Conservation (phyloP, 2,888 invertebrate species). For the Ennomos fuscantarius region DNA sequence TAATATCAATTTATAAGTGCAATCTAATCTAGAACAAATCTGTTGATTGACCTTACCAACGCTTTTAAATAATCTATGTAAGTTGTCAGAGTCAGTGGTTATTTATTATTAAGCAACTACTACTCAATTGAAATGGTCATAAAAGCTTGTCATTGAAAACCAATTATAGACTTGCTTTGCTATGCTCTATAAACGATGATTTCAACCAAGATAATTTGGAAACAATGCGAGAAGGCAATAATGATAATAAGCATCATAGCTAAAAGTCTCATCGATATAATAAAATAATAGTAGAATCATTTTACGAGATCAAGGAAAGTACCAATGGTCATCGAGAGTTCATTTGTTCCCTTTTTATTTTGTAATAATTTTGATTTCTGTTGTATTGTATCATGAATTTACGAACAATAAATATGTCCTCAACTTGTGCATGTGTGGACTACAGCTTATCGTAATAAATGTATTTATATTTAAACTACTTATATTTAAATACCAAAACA, state of each 20-base stretch:
- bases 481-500: too few relatives aligned
- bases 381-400: too few relatives aligned
- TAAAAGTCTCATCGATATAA: too few relatives aligned
- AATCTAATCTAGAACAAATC: slow-evolving; percentile 22
- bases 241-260: neutral
- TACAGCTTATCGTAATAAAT: too few relatives aligned
- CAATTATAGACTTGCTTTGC: slow-evolving; percentile 22
- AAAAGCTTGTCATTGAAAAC: slow-evolving; percentile 26
- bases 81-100: slow-evolving; percentile 9
- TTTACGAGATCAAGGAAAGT: too few relatives aligned
- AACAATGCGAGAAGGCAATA: slow-evolving; percentile 3
- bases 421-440: too few relatives aligned
- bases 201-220: slow-evolving; percentile 10
- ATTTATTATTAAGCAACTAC: slow-evolving; percentile 15
- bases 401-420: too few relatives aligned
- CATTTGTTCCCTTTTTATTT: too few relatives aligned
- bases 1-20: slow-evolving; percentile 18
- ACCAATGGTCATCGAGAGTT: too few relatives aligned
- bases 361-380: too few relatives aligned
- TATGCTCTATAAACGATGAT: slow-evolving; percentile 24
- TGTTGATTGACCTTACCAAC: slow-evolving; percentile 21
- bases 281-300: too few relatives aligned
- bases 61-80: slow-evolving; percentile 17
- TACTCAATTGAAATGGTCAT: slow-evolving; percentile 8
- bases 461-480: too few relatives aligned